Conservation (phyloP, 2,113 vertebrate genomes). For the Phylloscopus trochiloides region DNA sequence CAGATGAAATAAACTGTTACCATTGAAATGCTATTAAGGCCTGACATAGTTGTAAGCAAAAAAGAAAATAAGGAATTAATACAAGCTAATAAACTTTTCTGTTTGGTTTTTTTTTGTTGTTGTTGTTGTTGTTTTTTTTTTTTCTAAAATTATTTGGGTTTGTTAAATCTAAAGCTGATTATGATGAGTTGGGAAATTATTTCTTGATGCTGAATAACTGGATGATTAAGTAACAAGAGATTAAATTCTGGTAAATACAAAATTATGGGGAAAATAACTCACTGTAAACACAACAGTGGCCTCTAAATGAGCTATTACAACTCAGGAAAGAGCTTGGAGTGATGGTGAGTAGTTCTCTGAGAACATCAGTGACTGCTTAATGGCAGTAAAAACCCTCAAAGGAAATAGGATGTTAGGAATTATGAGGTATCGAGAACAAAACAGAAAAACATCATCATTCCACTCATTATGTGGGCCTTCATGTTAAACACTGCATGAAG, state of each 20-base stretch:
- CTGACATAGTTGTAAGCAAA: background rate
- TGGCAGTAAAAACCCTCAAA: conserved; percentile 25
- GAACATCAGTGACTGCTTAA: conserved; percentile 19
- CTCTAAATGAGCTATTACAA: conserved; percentile 36
- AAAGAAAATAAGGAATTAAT: background rate
- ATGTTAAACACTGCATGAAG: conserved; percentile 35
- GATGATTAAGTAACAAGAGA: background rate
- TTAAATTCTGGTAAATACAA: background rate
- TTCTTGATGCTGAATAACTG: background rate
- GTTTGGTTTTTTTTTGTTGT: too few species aligned
- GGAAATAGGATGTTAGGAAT: conserved; percentile 37
- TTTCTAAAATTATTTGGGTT: background rate
- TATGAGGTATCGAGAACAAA: conserved; percentile 31
- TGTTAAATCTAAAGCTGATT: background rate
- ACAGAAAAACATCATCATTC: conserved; percentile 35
- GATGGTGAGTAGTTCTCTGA: conserved; percentile 18
- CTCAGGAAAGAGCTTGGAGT: conserved; percentile 11
- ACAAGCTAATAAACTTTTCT: background rate
- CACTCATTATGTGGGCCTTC: conserved; percentile 14
- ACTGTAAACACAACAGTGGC: conserved; percentile 23
- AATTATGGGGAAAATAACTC: conserved; percentile 20
- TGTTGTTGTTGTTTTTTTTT: background rate
- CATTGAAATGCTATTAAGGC: background rate
- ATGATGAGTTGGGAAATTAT: background rate
- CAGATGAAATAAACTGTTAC: background rate